phyloP scores from a whole-genome alignment of 2,888 invertebrate genomes.

The Euzetes globulus region DNA sequence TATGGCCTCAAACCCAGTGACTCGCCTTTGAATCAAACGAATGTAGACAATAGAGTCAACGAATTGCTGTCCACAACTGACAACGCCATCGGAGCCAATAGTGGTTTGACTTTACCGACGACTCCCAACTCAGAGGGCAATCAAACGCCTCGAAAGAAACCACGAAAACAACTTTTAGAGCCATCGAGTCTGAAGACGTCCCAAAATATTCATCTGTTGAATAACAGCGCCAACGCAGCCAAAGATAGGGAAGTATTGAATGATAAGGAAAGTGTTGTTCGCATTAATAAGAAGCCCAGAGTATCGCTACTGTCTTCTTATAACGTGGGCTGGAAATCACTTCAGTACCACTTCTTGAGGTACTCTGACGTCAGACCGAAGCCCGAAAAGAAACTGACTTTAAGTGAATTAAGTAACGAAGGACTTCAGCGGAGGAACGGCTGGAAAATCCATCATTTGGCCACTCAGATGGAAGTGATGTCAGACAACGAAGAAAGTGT shows the following conservation, averaged over 20 bases:
- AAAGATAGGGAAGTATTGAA: conserved; percentile 13
- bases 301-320: conserved; percentile 56
- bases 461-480: conserved; percentile 86
- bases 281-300: conserved; percentile 38
- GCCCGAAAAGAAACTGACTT: conserved; percentile 74
- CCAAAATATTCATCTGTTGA: conserved; percentile 26
- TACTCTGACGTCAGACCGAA: conserved; percentile 77
- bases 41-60: background rate
- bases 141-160: conserved; percentile 78
- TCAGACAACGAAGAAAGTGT: conserved; percentile 33
- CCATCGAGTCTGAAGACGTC: conserved; percentile 45
- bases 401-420: conserved; percentile 82
- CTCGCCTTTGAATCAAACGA: background rate
- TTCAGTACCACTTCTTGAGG: conserved; percentile 64
- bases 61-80: background rate
- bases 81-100: background rate
- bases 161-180: conserved; percentile 79
- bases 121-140: conserved; percentile 30
- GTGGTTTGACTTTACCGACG: background rate
- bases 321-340: conserved; percentile 62
- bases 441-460: conserved; percentile 88
- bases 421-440: conserved; percentile 81
- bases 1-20: background rate
- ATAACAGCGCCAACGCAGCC: background rate
- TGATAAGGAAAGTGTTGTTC: conserved; percentile 29